Conservation (phyloP, 2,113 vertebrate species). For the Clarias magur region DNA sequence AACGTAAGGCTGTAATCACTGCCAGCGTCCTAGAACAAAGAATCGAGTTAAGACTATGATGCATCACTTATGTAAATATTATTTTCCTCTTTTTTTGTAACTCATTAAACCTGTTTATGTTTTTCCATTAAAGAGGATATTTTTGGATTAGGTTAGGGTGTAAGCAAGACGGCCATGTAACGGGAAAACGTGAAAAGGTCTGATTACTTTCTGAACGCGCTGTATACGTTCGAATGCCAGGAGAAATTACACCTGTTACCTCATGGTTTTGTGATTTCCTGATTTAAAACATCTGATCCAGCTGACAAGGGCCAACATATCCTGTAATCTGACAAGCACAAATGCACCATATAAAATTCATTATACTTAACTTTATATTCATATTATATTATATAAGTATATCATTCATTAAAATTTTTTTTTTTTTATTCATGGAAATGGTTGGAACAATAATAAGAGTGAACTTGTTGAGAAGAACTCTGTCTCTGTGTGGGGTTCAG, state of each 20-base stretch:
- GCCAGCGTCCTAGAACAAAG: background rate
- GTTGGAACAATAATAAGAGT: background rate
- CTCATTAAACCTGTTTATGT: background rate
- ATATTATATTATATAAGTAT: too few relatives aligned
- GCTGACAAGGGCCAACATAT: background rate
- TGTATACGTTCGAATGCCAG: background rate
- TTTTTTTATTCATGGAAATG: background rate
- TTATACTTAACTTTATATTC: too few relatives aligned
- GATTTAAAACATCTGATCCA: background rate
- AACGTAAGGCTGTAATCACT: background rate
- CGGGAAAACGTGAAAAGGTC: background rate
- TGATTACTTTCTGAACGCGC: background rate
- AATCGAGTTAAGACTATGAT: background rate
- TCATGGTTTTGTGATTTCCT: background rate
- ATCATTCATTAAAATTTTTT: background rate
- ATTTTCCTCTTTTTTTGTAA: background rate
- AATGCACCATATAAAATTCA: background rate
- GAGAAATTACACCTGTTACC: background rate
- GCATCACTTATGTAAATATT: background rate
- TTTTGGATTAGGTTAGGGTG: background rate
- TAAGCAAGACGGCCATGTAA: too few relatives aligned
- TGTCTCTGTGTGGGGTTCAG: conserved; percentile 10
- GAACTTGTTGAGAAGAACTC: background rate
- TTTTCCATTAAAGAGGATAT: background rate
- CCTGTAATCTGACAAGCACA: background rate